Evolutionary conservation across 2,888 invertebrate species (phyloP).

Genomic region (Electrophaes corylata): DNA sequence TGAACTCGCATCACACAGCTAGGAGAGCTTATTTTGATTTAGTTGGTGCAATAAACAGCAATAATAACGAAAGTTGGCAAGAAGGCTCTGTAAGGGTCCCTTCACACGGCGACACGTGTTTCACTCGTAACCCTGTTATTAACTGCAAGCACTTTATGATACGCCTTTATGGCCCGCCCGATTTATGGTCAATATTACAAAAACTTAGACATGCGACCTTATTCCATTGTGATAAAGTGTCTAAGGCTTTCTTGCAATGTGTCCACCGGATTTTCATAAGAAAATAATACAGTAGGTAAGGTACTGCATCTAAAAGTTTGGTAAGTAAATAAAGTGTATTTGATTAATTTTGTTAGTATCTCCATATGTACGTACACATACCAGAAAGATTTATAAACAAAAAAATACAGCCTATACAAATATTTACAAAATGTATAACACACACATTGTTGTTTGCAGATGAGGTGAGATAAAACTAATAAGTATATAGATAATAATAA

Average conservation of each 20-base stretch:
- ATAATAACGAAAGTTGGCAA: conserved; percentile 4
- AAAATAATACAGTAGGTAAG: too few species aligned
- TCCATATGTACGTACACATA: too few species aligned
- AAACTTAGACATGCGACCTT: conserved; percentile 7
- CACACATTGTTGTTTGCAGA: too few species aligned
- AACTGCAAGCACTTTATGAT: conserved; percentile 32
- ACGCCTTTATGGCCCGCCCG: conserved; percentile 23
- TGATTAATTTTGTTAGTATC: not conserved
- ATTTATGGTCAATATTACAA: conserved; percentile 22
- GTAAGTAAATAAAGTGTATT: not conserved
- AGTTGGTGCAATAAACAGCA: conserved; percentile 12
- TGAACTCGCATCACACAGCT: not conserved
- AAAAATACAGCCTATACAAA: too few species aligned
- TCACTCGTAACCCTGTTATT: conserved; percentile 29
- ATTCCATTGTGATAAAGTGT: not conserved
- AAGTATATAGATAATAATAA: too few species aligned
- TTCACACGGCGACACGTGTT: conserved; percentile 31
- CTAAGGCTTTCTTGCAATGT: not conserved
- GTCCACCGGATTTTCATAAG: not conserved
- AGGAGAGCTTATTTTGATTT: conserved; percentile 4
- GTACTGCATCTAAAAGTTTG: too few species aligned
- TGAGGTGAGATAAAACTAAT: too few species aligned
- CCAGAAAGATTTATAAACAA: too few species aligned
- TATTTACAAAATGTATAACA: too few species aligned
- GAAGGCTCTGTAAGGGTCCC: conserved; percentile 15